phyloP scores from a whole-genome alignment of 1,140 invertebrate species.

The Hormaphis cornu region DNA sequence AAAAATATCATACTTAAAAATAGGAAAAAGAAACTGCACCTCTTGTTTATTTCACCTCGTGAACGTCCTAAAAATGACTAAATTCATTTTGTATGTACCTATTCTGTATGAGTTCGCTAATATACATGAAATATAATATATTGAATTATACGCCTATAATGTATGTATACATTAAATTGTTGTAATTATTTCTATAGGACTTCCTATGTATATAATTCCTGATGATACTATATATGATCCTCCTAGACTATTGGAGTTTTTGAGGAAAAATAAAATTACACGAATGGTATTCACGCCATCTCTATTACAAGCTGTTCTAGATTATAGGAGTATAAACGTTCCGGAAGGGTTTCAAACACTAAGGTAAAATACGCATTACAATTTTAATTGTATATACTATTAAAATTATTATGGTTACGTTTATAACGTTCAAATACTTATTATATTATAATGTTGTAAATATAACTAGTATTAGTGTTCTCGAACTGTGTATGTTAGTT shows the following conservation, averaged over 20 bases:
- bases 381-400: background rate
- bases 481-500: too few species aligned
- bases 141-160: background rate
- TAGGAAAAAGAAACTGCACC: too few species aligned
- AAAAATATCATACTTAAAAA: too few species aligned
- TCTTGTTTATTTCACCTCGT: too few species aligned
- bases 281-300: constrained; percentile 39
- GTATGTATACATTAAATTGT: background rate
- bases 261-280: constrained; percentile 37
- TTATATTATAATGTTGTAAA: background rate
- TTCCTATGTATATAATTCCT: constrained; percentile 39
- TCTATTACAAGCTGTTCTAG: constrained; percentile 37
- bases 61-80: too few species aligned
- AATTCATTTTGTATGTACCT: too few species aligned
- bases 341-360: constrained; percentile 34
- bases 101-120: too few species aligned
- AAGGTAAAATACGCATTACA: constrained; percentile 34
- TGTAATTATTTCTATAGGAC: constrained; percentile 31
- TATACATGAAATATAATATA: too few species aligned
- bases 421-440: background rate
- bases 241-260: constrained; percentile 34
- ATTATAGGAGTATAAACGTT: constrained; percentile 34
- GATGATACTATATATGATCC: constrained; percentile 39
- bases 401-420: background rate
- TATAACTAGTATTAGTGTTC: too few species aligned